A percentile compares a stretch with the other conserved stretches of the same genome.
phyloP scores from a whole-genome alignment of 2,888 invertebrate species.

The Caenorhabditis wallacei region DNA sequence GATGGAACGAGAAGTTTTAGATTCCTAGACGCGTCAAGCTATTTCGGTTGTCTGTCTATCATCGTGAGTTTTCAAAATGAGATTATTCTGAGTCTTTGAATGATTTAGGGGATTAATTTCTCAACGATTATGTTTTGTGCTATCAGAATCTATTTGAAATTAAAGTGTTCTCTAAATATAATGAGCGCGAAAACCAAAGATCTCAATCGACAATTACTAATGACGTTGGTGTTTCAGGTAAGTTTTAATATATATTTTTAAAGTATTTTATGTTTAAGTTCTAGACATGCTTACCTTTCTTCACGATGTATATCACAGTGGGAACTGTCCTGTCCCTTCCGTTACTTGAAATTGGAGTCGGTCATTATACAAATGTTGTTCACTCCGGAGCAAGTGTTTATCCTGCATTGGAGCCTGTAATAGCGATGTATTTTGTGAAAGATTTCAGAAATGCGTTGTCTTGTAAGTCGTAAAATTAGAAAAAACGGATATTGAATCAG shows the following conservation, averaged over 20 bases:
- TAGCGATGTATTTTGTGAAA: conserved; percentile 24
- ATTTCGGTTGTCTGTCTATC: neutral
- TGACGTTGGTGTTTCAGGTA: conserved; percentile 14
- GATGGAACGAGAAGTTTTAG: neutral
- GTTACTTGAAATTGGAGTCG: conserved; percentile 16
- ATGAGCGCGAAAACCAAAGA: conserved; percentile 19
- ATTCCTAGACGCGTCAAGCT: neutral
- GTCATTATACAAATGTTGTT: neutral
- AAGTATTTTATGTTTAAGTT: neutral
- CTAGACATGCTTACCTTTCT: conserved; percentile 18
- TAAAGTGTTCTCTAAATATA: neutral
- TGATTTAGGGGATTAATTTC: conserved; percentile 4
- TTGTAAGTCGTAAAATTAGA: neutral
- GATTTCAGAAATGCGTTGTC: neutral
- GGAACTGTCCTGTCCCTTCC: conserved; percentile 19
- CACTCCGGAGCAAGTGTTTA: neutral
- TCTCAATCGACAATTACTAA: conserved; percentile 6
- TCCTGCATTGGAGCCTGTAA: conserved; percentile 22
- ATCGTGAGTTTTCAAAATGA: neutral
- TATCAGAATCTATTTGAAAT: neutral
- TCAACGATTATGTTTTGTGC: conserved; percentile 17
- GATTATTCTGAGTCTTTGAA: too few species aligned
- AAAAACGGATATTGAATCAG: neutral
- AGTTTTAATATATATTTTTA: neutral
- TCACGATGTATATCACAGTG: conserved; percentile 18